Evolutionary conservation across 2,113 vertebrate genomes (phyloP), one percentile per base, ranked within the genome.

Genomic region (Pterophyllum scalare): DNA sequence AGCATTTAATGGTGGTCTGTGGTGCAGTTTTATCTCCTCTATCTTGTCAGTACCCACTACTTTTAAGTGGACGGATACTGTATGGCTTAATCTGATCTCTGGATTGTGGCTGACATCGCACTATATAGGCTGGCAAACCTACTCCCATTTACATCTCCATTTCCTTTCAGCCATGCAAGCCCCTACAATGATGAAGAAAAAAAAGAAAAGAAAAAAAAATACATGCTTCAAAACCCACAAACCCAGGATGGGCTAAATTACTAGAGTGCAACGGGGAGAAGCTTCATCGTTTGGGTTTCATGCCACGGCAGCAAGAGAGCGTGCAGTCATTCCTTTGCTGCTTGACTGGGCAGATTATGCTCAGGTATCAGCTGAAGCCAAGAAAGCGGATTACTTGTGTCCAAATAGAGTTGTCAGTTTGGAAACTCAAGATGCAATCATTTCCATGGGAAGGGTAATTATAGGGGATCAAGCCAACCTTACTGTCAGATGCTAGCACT

Each of bases 401-500:
- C 93, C 94, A 95, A 95, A 95, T 95, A 94, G 94, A 96, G 94
- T 94, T 95, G 94, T 95, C 95, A 95, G 94, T 96, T 94, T 94
- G 90, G 92, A 95, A 95, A 95, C 90, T 94, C 93, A 87, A 94
- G 91, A 94, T 94, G 92, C 90, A 93, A 94, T 95, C 93, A 94
- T 94, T 94, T 94, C 91, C 91, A 92, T 81, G 75, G 86, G 88
- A 93, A 89, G 87, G 88, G 93, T 95, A 96, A 95, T 96, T 94
- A 95, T 84, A 83, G 94, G 72, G 92, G 94, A 94, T 95, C 90
- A 94, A 84, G 82, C 80, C 87, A 79, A 82, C 82, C 83, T 89
- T 91, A 79, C 93, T 93, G 89, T 91, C 92, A 90, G 89, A 90
- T 84, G 88, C 81, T 87, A 91, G 89, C 61, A 56, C 79, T 4